Evolutionary conservation across 2,888 invertebrate species (phyloP).

Genomic region (Nezara viridula): DNA sequence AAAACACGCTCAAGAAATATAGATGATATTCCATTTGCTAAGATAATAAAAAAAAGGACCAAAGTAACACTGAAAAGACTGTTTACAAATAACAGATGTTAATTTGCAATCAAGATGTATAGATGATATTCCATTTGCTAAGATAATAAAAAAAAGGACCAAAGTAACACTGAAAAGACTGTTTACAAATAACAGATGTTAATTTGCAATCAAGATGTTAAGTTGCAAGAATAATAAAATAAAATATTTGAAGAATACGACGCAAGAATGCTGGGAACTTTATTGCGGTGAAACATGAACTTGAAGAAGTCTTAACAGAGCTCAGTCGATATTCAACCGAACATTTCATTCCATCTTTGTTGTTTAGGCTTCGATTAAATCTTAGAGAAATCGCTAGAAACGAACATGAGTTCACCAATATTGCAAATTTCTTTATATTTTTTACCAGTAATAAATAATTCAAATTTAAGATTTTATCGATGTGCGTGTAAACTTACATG

Average conservation of each 20-base stretch:
- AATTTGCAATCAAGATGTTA: neutral
- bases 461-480: too few relatives aligned
- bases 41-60: neutral
- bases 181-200: neutral
- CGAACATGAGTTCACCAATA: neutral
- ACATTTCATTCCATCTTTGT: neutral
- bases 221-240: too few relatives aligned
- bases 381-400: neutral
- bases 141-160: neutral
- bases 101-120: neutral
- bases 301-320: neutral
- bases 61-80: neutral
- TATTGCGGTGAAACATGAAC: conserved; percentile 38
- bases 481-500: too few relatives aligned
- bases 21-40: neutral
- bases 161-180: neutral
- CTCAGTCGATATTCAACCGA: neutral
- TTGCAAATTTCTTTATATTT: neutral
- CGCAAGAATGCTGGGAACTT: neutral
- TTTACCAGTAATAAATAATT: too few relatives aligned
- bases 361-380: neutral
- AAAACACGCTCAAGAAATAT: too few relatives aligned
- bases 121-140: neutral
- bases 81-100: neutral
- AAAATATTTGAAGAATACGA: too few relatives aligned